phyloP scores from a whole-genome alignment of 2,888 invertebrate genomes.

The Sarcophaga rosellei region DNA sequence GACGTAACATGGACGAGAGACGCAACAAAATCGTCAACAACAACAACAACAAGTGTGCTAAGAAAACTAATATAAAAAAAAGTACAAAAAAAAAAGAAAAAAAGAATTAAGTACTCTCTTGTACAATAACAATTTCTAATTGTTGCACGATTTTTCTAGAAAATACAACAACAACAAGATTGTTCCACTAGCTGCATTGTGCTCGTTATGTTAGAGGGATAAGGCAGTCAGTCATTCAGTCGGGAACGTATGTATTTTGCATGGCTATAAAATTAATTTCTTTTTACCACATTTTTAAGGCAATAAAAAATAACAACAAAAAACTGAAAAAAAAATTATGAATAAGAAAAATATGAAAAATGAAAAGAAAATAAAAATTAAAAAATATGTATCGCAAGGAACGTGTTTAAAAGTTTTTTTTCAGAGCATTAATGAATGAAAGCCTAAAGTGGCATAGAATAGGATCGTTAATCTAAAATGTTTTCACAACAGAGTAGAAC shows the following conservation, averaged over 20 bases:
- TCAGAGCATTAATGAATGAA: conserved; percentile 63
- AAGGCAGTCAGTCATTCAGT: not conserved
- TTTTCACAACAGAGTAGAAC: not conserved
- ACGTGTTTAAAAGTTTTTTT: conserved; percentile 67
- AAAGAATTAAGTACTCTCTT: not conserved
- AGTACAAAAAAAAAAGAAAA: not conserved
- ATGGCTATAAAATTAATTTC: conserved; percentile 36
- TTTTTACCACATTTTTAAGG: conserved; percentile 60
- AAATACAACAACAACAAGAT: conserved; percentile 4
- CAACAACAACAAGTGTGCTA: not conserved
- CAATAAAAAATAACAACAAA: conserved; percentile 38
- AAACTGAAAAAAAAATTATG: not conserved
- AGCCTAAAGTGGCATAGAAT: conserved; percentile 32
- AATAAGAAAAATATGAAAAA: not conserved
- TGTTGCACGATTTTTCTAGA: not conserved
- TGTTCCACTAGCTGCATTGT: conserved; percentile 6
- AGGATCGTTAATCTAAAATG: not conserved
- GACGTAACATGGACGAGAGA: not conserved
- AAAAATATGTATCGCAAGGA: conserved; percentile 36
- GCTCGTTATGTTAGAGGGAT: not conserved
- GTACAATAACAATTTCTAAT: conserved; percentile 10
- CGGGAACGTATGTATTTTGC: not conserved
- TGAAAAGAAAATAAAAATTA: conserved; percentile 2
- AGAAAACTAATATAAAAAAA: not conserved
- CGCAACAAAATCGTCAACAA: not conserved